Conservation (phyloP, 2,113 vertebrate genomes). For the Antennarius striatus region DNA sequence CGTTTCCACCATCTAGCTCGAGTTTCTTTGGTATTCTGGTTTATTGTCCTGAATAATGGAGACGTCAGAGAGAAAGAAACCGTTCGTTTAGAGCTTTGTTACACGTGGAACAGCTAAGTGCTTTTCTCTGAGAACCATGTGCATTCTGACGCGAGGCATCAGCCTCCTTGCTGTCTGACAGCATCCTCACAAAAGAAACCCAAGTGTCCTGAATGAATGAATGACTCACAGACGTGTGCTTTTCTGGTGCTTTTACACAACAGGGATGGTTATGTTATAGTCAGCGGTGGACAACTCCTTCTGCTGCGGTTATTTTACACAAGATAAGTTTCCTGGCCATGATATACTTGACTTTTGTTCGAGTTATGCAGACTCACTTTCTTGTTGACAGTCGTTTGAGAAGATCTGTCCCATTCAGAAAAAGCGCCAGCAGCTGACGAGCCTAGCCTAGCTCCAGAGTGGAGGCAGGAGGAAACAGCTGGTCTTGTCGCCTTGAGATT, state of each 20-base stretch:
- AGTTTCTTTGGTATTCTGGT: background rate
- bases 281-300: background rate
- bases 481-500: background rate
- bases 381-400: no score
- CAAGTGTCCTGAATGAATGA: background rate
- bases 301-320: no score
- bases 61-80: no score
- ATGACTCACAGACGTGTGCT: background rate
- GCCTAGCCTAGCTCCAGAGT: background rate
- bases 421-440: background rate
- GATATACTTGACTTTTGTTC: no score
- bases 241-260: slow-evolving; percentile 2
- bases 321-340: no score
- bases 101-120: slow-evolving; percentile 21
- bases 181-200: background rate
- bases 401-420: background rate
- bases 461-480: background rate
- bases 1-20: background rate
- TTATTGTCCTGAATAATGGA: background rate
- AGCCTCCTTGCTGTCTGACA: background rate
- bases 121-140: background rate
- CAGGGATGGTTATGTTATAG: background rate
- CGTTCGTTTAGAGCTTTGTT: slow-evolving; percentile 9
- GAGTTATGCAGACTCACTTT: no score
- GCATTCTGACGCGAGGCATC: background rate